Base-by-base conservation (phyloP, 1,140 invertebrate species). In the Cherax destructor region DNA sequence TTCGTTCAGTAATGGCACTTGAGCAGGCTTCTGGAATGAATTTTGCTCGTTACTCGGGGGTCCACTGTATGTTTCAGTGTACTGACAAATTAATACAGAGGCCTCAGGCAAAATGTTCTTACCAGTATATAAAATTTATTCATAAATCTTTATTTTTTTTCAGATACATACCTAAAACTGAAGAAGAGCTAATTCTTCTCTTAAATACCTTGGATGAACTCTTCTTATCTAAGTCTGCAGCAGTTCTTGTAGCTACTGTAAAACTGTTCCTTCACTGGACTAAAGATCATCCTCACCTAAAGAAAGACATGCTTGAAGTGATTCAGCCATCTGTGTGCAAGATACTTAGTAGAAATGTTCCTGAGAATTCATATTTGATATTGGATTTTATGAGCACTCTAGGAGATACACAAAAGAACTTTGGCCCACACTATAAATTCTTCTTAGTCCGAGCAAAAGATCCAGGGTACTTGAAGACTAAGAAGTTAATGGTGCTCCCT, bases 401-500 rank as follows among this genome's bases (percentile, higher is more conserved):
- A 9, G 88, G 83, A n/a, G 83, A 91, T 41, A 80, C 86, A 21
- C 69, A 69, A 4, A 72, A 91, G 1, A 83, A 86, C 11, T 91
- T 91, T 91, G 83, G 88, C 21, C 76, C 88, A 10, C 88, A 91
- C 80, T 91, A 79, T 72, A 91, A 91, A 69, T 91, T 86, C 49
- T 91, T 91, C 49, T 69, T 91, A 47, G 88, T 91, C 7, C 81
- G 88, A 10, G 69, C 88, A 13, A 91, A 91, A 30, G 88, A 91
- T 78, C 88, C 88, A 72, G 88, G 88, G 1, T 91, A 85, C 52
- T 65, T 91, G 5, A 91, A 91, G 76, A 85, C 83, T 50, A 83
- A 86, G 50, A 91, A 91, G 77, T 59, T 91, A 3, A 86, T 86
- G 61, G 88, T 91, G 16, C 76, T 91, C 4, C 83, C 88, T 9